Base-by-base conservation (phyloP, 2,888 invertebrate species). In the Drosophila gaucha region DNA sequence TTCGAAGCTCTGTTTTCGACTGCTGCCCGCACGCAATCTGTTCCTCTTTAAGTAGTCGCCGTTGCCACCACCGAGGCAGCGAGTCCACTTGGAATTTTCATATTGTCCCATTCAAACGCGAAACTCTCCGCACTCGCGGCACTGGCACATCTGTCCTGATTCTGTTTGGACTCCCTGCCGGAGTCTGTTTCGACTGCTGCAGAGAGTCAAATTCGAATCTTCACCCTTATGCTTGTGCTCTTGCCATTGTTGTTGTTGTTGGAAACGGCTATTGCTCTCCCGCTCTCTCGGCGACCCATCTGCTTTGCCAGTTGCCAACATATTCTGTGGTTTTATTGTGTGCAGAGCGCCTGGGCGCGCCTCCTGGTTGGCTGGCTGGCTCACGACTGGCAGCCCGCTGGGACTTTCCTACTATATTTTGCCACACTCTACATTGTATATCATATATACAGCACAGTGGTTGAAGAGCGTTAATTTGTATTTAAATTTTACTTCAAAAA, bases 231-330 rank as follows among this genome's bases (percentile, higher is more conserved):
- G 86, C 33, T 74, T 22, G 41, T n/a, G 4, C 52, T 24, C 59
- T 43, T 33, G n/a, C n/a, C n/a, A n/a, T 36, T 28, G 16, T 43
- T 6, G 24, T 12, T 43, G 35, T 24, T 47, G 30, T 8, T 14
- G 20, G 22, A 30, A 14, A 14, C 14, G n/a, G 33, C 58, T 73
- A 52, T 69, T 67, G 65, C 74, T 67, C 67, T 73, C 75, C 59
- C 73, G 68, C 79, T 79, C 75, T 78, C 74, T 69, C 72, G 64
- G 30, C 68, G 58, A 57, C 76, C 86, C 89, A 91, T 92, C 92
- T 91, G 91, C 86, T 91, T 90, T 90, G 86, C 82, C 89, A 90
- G 90, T 90, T 90, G 84, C 86, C 89, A 90, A 91, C 91, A 91
- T 91, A 91, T 91, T 91, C 89, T 91, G 88, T 85, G 85, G 88